phyloP scores from a whole-genome alignment of 2,797 vertebrate species.

The Arrhamphus sclerolepis region DNA sequence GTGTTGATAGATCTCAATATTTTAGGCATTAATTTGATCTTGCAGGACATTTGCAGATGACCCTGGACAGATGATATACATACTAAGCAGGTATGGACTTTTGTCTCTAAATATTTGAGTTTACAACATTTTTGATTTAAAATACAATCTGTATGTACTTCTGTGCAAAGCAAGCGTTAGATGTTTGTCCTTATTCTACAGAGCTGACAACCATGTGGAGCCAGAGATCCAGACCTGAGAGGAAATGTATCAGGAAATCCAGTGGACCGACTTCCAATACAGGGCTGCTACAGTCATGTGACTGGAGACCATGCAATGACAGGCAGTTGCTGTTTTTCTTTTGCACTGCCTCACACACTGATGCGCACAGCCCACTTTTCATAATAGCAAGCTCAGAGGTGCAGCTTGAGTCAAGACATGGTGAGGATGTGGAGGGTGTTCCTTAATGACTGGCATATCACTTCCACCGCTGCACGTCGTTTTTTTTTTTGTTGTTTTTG shows the following conservation, averaged over 20 bases:
- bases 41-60: constrained; percentile 79
- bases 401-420: constrained; percentile 10
- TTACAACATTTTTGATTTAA: not conserved
- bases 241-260: not conserved
- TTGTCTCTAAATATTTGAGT: not conserved
- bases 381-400: constrained; percentile 16
- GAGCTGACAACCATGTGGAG: constrained; percentile 63
- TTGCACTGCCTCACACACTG: constrained; percentile 24
- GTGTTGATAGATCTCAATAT: no score
- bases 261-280: constrained; percentile 20
- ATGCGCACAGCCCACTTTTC: constrained; percentile 20
- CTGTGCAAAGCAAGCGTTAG: not conserved
- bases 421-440: not conserved
- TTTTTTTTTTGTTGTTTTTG: no score
- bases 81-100: constrained; percentile 76
- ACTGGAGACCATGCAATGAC: constrained; percentile 17
- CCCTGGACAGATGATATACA: constrained; percentile 81
- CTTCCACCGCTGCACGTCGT: constrained; percentile 12
- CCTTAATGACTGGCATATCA: constrained; percentile 3
- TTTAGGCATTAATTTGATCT: constrained; percentile 33
- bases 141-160: not conserved
- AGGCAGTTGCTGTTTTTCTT: constrained; percentile 31
- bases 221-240: constrained; percentile 71
- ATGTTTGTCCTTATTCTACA: constrained; percentile 32
- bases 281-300: constrained; percentile 29